Evolutionary conservation across 2,797 vertebrate species (phyloP).

Genomic region (Hypotaenidia okinawae): DNA sequence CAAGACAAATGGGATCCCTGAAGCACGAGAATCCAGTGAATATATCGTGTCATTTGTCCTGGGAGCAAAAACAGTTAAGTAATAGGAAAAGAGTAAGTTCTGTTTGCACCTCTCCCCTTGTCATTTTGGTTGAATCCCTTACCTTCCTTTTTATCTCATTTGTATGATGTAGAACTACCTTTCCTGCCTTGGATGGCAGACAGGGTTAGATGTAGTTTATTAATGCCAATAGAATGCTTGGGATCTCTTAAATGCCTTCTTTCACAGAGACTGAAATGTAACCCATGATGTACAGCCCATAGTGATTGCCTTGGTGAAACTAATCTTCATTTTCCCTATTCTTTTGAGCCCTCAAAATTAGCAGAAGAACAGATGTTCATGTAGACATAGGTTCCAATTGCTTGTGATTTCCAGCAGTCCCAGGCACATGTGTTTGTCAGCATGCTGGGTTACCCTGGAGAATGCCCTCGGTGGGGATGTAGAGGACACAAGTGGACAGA

Average conservation of each 20-base stretch:
- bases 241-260: not conserved
- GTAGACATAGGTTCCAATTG: not conserved
- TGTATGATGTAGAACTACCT: not conserved
- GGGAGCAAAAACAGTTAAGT: conserved; percentile 93
- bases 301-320: not conserved
- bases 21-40: conserved; percentile 86
- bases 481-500: not conserved
- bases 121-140: not conserved
- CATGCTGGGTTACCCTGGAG: not conserved
- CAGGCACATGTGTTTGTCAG: not conserved
- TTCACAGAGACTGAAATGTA: not conserved
- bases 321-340: not conserved
- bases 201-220: not conserved
- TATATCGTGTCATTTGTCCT: conserved; percentile 94
- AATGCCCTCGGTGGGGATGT: not conserved
- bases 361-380: not conserved
- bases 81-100: not conserved
- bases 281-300: not conserved
- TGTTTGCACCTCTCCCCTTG: not conserved
- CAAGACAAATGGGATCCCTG: conserved; percentile 81
- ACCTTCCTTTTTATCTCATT: not conserved
- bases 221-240: not conserved
- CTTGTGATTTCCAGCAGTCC: not conserved
- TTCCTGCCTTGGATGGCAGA: not conserved
- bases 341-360: not conserved